phyloP scores from a whole-genome alignment of 2,888 invertebrate species.

The Pyrrhia umbra region DNA sequence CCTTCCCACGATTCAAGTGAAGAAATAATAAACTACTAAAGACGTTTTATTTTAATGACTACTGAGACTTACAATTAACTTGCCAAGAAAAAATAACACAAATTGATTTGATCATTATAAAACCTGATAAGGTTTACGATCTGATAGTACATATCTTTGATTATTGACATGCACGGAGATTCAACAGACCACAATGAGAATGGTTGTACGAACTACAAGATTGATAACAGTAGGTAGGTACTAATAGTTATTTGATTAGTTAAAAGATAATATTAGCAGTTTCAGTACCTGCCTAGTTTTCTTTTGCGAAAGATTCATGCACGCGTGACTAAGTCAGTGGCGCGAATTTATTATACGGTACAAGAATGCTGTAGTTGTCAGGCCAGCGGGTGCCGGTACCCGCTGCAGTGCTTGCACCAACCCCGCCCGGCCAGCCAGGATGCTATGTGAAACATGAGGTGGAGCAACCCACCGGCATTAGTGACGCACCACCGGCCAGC shows the following conservation, averaged over 20 bases:
- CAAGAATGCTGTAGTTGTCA: conserved; percentile 58
- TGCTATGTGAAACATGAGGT: conserved; percentile 64
- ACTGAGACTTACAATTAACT: conserved; percentile 17
- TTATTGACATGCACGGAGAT: neutral
- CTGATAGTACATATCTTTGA: neutral
- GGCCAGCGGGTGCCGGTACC: conserved; percentile 17
- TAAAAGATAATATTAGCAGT: conserved; percentile 21
- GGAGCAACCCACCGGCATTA: conserved; percentile 62
- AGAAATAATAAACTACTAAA: conserved; percentile 2
- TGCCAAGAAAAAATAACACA: conserved; percentile 13
- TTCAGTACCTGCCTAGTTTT: conserved; percentile 32
- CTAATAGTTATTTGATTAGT: neutral
- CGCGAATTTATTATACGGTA: conserved; percentile 54
- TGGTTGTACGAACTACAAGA: neutral
- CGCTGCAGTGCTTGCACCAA: conserved; percentile 14
- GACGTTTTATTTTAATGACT: conserved; percentile 13
- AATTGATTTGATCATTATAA: neutral
- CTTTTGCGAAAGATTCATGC: conserved; percentile 49
- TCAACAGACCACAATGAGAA: neutral
- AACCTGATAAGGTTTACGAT: no score
- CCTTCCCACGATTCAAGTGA: conserved; percentile 38
- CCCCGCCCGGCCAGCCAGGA: conserved; percentile 53
- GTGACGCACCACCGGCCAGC: conserved; percentile 60
- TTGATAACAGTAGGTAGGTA: neutral
- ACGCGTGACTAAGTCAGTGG: conserved; percentile 59